phyloP scores from a whole-genome alignment of 2,888 invertebrate species.

The Harpalus rubripes region DNA sequence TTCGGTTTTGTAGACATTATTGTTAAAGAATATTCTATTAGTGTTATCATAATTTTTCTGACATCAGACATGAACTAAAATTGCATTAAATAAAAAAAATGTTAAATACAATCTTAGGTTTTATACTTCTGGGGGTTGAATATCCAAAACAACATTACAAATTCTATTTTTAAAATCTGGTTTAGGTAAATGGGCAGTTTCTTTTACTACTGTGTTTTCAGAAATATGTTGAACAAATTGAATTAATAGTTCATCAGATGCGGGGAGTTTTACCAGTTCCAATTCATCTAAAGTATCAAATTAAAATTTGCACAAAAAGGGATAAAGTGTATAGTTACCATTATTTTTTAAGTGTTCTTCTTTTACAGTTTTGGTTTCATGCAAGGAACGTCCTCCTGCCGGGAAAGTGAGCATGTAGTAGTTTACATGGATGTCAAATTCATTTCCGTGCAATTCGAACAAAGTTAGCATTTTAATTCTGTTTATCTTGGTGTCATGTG shows the following conservation, averaged over 20 bases:
- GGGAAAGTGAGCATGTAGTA: slow-evolving; percentile 60
- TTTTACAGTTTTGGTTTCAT: slow-evolving; percentile 59
- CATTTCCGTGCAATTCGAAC: slow-evolving; percentile 49
- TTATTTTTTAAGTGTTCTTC: slow-evolving; percentile 60
- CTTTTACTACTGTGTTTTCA: slow-evolving; percentile 20
- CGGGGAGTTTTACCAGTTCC: slow-evolving; percentile 58
- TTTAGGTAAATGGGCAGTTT: slow-evolving; percentile 51
- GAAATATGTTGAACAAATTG: slow-evolving; percentile 52
- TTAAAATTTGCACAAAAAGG: background rate
- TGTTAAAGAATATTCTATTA: slow-evolving; percentile 61
- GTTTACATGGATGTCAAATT: slow-evolving; percentile 51
- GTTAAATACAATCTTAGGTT: background rate
- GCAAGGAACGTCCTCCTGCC: slow-evolving; percentile 27
- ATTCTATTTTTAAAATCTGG: slow-evolving; percentile 44
- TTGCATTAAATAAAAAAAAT: slow-evolving; percentile 7
- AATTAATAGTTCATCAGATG: slow-evolving; percentile 56
- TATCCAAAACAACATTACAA: slow-evolving; percentile 58
- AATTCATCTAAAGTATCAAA: slow-evolving; percentile 57
- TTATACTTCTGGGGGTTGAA: slow-evolving; percentile 62
- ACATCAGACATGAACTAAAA: slow-evolving; percentile 66
- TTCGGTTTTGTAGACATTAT: slow-evolving; percentile 63
- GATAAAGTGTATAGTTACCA: slow-evolving; percentile 25
- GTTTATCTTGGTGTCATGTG: slow-evolving; percentile 55
- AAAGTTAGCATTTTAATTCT: slow-evolving; percentile 56
- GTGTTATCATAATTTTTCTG: slow-evolving; percentile 63